A percentile compares a stretch with the other conserved stretches of the same genome.
phyloP scores from a whole-genome alignment of 2,797 vertebrate genomes.

The Diglossa cyanea region DNA sequence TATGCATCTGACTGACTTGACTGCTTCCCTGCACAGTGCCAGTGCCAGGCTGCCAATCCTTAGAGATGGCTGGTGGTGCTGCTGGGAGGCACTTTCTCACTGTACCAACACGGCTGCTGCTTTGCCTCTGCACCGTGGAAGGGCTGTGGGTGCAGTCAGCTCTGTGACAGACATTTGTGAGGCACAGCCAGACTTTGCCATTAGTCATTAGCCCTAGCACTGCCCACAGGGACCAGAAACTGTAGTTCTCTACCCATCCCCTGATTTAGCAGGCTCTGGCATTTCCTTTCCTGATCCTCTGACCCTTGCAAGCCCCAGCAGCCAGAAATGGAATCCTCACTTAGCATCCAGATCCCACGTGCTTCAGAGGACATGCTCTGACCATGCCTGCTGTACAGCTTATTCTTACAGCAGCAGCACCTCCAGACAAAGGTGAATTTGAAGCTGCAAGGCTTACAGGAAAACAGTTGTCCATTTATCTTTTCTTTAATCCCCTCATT shows the following conservation, averaged over 20 bases:
- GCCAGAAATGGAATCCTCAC: not conserved
- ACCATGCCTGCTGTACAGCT: not conserved
- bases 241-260: not conserved
- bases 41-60: not conserved
- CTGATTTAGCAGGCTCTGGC: not conserved
- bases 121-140: not conserved
- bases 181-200: not conserved
- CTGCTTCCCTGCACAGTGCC: not conserved
- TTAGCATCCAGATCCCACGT: not conserved
- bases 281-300: not conserved
- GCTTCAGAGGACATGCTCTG: not conserved
- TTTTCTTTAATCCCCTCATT: not conserved
- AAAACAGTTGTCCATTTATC: not conserved
- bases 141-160: not conserved
- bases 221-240: not conserved
- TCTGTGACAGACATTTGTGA: not conserved
- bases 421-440: not conserved
- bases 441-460: not conserved
- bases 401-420: not conserved
- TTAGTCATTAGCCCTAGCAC: not conserved
- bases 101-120: not conserved
- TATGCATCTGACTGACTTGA: not conserved
- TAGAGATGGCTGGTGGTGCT: not conserved
- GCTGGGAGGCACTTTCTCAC: not conserved
- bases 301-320: not conserved